Evolutionary conservation across 2,113 vertebrate species (phyloP), one percentile per base, ranked within the genome.

Genomic region (Pungitius pungitius): DNA sequence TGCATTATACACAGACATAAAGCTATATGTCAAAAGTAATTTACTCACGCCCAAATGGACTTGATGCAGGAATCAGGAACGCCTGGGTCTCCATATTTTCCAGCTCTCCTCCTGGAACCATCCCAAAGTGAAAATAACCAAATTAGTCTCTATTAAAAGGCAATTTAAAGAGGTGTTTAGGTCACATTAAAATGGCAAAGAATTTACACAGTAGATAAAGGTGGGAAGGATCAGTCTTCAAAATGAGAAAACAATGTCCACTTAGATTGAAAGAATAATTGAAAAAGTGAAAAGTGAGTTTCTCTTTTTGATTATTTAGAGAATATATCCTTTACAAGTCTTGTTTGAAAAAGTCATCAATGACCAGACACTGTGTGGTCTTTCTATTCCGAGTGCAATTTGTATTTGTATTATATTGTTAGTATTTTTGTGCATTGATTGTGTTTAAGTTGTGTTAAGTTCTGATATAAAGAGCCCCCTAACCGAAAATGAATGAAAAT

Each of bases 31-130:
- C 11, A 52, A 49, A 59, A 61, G 6, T 49, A 10, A 65, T 71
- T 43, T 20, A 83, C 89, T 81, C 37, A 91, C 86, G 0, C 85
- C 49, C 85, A 49, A 76, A 84, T 12, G 82, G 64, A 75, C 62
- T 70, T 30, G 70, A 61, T 20, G 69, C 71, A 1, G 90, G 80
- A 85, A 68, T 78, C 15, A 69, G 11, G 60, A 92, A 94, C 2
- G 65, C 80, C 49, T 92, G 88, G 20, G 91, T 93, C 11, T 87
- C 90, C 84, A 92, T 73, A 20, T 90, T 73, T 51, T 89, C 87
- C n/a, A 86, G 43, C 15, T 61, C 55, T 76, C 57, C 22, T 33
- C 37, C 83, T 89, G 63, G 35, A 77, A 65, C 13, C 20, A 75
- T 24, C 3, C 6, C 22, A 82, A 47, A 62, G 15, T 12, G 0